These are phyloP conservation scores for Otus sunia DNA, from an alignment of 2,113 vertebrate species.

Conservation along the genomic window DNA sequence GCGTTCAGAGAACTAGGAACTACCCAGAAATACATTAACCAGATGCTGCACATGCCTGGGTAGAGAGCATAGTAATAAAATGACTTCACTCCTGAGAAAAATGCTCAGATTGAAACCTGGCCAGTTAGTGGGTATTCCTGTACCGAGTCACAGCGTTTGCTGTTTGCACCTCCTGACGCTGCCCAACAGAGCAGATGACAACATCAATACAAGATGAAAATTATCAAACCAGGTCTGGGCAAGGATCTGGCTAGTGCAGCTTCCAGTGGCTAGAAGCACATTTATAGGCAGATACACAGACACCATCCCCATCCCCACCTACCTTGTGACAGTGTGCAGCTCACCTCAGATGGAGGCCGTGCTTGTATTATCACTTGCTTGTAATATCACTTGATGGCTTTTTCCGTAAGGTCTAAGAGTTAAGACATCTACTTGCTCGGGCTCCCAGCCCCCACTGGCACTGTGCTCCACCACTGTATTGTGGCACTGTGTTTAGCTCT, in stretches of 20 bases:
- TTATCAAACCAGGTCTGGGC: background rate
- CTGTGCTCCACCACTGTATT: background rate
- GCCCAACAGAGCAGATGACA: background rate
- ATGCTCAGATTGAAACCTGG: background rate
- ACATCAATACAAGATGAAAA: background rate
- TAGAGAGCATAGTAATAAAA: slow-evolving; percentile 17
- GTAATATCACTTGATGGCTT: background rate
- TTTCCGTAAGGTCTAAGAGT: background rate
- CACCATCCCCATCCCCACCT: background rate
- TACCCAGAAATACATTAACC: slow-evolving; percentile 62
- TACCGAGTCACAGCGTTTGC: background rate
- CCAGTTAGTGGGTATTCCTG: background rate
- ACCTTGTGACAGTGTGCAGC: background rate
- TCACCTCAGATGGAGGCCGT: background rate
- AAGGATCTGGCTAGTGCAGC: background rate
- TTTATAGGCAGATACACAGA: background rate
- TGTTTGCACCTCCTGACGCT: background rate
- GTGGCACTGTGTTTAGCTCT: background rate
- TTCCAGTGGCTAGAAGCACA: background rate
- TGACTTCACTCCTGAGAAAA: slow-evolving; percentile 42
- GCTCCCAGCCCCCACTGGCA: rapidly evolving
- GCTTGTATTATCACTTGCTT: background rate
- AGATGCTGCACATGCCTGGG: slow-evolving; percentile 51
- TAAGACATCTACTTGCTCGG: background rate
- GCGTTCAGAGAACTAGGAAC: slow-evolving; percentile 2